A percentile compares a stretch with the other conserved stretches of the same genome.
phyloP scores from a whole-genome alignment of 2,888 invertebrate species.

The Myopa tessellatipennis region DNA sequence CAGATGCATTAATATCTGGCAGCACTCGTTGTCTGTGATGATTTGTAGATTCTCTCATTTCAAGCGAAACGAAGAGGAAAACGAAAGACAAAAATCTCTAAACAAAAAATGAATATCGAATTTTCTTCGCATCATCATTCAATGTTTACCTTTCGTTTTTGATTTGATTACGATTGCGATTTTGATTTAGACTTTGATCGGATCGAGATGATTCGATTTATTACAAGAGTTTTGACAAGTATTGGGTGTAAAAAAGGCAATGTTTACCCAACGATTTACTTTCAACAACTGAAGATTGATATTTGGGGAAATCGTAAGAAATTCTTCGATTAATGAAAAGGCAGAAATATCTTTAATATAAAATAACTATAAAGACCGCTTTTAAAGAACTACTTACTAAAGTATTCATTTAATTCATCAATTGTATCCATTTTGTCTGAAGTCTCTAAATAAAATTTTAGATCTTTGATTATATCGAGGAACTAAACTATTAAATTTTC shows the following conservation, averaged over 20 bases:
- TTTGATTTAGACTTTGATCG: not conserved
- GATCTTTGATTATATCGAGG: not conserved
- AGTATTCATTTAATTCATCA: constrained; percentile 27
- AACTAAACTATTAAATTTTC: not conserved
- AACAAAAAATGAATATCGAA: no score
- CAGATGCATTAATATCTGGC: not conserved
- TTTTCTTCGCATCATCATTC: not conserved
- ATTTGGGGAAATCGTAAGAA: no score
- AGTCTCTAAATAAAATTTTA: not conserved
- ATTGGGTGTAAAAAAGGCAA: no score
- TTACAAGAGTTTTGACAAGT: no score
- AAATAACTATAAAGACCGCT: no score
- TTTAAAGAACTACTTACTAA: constrained; percentile 15
- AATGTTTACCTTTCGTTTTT: not conserved
- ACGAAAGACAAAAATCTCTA: no score
- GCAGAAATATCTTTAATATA: no score
- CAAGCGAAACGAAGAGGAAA: no score
- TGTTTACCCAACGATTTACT: no score
- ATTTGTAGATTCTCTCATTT: not conserved
- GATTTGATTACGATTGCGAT: not conserved
- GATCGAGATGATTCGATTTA: no score
- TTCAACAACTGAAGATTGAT: no score
- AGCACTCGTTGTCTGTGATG: not conserved
- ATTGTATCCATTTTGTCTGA: constrained; percentile 25
- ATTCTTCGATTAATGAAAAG: no score